Base-by-base conservation (phyloP, 2,888 invertebrate species). In the Clusia tigrina region DNA sequence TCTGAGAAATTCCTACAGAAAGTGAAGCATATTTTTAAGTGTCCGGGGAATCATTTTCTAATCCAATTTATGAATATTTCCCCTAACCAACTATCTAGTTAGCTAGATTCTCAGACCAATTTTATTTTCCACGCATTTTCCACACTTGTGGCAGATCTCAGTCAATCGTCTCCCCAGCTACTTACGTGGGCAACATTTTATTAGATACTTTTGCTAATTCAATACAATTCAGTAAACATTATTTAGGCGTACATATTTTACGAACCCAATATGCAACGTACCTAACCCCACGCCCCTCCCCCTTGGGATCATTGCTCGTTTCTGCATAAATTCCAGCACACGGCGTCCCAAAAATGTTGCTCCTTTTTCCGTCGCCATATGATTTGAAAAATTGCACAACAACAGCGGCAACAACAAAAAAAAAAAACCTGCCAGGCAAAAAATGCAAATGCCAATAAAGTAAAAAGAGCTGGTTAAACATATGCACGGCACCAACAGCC, bases 381-480 rank as follows among this genome's bases (percentile, higher is more conserved):
- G 12, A n/a, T 42, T 20, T 42, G 1, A 52, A 48, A 51, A 12
- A 9, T 24, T 38, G n/a, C 26, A 52, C 20, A n/a, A 42, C 32
- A 54, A 48, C 18, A 18, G 22, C 26, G 20, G 24, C 42, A 53
- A 22, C 12, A 48, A 0, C n/a, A 53, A 55, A 23, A 24, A 53
- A 32, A 46, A 53, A 60, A 54, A n/a, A n/a, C n/a, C n/a, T n/a
- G n/a, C n/a, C n/a, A n/a, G n/a, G n/a, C n/a, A n/a, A n/a, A n/a
- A 25, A 61, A 72, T 70, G 71, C 71, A 76, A 76, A 77, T 77
- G 73, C 77, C 75, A 76, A 75, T 76, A 76, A 76, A 75, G 72
- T 72, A 70, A 73, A n/a, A n/a, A 77, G 76, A 76, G 71, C 74
- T 60, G 20, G 20, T 12, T 22, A 42, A 15, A 42, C n/a, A 48